Conservation (phyloP, 37 sponge, comb jelly and placozoan species). For the Cladorhizidae sp. region DNA sequence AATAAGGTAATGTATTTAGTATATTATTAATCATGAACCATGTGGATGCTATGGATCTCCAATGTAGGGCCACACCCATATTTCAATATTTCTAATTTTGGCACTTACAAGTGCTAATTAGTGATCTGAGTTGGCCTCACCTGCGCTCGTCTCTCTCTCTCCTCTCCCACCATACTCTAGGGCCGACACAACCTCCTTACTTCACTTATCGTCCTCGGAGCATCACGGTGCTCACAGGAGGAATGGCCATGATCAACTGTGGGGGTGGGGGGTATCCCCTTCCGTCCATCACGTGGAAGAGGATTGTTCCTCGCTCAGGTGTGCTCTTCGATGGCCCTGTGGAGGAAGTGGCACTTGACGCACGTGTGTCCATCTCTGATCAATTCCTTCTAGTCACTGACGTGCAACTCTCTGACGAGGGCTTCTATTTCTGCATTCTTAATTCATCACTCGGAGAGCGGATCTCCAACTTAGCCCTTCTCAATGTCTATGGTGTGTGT, state of each 20-base stretch:
- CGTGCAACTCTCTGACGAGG: constrained; percentile 21
- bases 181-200: constrained; percentile 17
- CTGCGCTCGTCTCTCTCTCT: too few species aligned
- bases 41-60: too few species aligned
- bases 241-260: constrained; percentile 32
- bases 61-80: too few species aligned
- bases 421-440: constrained; percentile 40
- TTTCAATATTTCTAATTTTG: too few species aligned
- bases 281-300: constrained; percentile 47
- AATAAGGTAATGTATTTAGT: too few species aligned
- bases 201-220: constrained; percentile 25
- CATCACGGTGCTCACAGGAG: constrained; percentile 16
- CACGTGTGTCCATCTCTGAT: constrained; percentile 29
- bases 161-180: neutral
- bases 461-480: neutral
- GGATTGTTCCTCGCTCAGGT: neutral
- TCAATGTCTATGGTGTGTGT: constrained; percentile 19
- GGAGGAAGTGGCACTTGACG: neutral
- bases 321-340: neutral
- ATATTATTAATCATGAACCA: too few species aligned
- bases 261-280: constrained; percentile 43
- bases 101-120: too few species aligned
- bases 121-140: too few species aligned
- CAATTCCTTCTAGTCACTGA: constrained; percentile 27
- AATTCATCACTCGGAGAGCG: constrained; percentile 1